Percentiles rank a stretch among this genome's conserved stretches.
These are phyloP conservation scores for Alosa sapidissima DNA, from an alignment of 2,797 vertebrate genomes.

Conservation along the genomic window DNA sequence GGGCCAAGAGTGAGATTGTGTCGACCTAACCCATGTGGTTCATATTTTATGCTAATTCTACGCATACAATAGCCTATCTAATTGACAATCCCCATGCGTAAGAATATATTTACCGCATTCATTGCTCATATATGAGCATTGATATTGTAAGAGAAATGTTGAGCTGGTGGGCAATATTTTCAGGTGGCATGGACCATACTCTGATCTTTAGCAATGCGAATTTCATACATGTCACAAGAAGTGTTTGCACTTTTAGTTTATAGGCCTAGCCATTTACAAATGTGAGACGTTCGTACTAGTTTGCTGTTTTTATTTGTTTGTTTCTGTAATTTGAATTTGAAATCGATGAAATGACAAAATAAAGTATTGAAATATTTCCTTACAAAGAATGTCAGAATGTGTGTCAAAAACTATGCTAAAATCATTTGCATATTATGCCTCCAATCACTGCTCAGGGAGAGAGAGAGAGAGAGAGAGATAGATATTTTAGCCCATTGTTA, in stretches of 20 bases:
- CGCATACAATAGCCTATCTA: background rate
- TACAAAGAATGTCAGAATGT: slow-evolving; percentile 29
- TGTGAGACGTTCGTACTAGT: slow-evolving; percentile 43
- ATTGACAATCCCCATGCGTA: background rate
- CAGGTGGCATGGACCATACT: background rate
- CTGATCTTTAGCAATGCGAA: background rate
- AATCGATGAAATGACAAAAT: slow-evolving; percentile 48
- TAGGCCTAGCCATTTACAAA: slow-evolving; percentile 18
- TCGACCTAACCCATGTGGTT: background rate
- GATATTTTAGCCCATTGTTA: too few species aligned
- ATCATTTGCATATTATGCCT: background rate
- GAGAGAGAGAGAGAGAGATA: background rate
- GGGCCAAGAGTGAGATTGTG: background rate
- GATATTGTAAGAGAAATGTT: background rate
- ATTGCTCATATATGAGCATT: background rate
- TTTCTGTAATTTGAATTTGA: slow-evolving; percentile 40
- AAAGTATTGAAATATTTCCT: slow-evolving; percentile 51
- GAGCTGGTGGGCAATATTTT: background rate
- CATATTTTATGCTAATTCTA: background rate
- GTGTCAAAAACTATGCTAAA: background rate
- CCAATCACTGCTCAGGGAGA: background rate
- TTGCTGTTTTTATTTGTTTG: slow-evolving; percentile 36
- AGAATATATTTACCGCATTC: background rate
- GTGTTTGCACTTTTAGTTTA: slow-evolving; percentile 38
- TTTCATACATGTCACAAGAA: background rate